phyloP scores from a whole-genome alignment of 2,113 vertebrate species.

The Bolborhynchus lineola region DNA sequence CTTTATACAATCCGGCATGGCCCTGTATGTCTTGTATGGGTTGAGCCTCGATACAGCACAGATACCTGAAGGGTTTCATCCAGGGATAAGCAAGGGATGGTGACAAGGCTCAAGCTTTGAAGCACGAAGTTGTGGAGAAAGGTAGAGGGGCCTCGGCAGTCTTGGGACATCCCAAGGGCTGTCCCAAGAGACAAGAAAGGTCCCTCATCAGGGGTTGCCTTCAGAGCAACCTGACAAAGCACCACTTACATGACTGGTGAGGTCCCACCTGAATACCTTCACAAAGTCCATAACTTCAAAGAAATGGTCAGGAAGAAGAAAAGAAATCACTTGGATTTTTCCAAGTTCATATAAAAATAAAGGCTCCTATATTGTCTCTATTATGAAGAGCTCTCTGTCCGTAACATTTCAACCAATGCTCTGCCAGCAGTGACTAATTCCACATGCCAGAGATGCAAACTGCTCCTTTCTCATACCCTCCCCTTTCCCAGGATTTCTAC shows the following conservation, averaged over 20 bases:
- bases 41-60: neutral
- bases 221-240: neutral
- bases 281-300: neutral
- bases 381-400: neutral
- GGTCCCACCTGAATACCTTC: neutral
- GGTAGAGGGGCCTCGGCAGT: fast-evolving
- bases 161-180: neutral
- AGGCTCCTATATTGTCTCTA: neutral
- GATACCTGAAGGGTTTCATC: neutral
- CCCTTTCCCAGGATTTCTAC: neutral
- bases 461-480: neutral
- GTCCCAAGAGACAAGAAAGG: neutral
- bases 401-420: neutral
- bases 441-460: neutral
- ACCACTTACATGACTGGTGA: neutral
- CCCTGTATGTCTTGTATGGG: fast-evolving
- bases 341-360: neutral
- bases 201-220: neutral
- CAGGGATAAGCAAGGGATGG: neutral
- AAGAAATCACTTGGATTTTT: neutral
- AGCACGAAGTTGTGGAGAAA: neutral
- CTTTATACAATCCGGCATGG: neutral
- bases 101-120: neutral
- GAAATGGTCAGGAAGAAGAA: neutral
- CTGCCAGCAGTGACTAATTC: neutral